A percentile compares a stretch with the other conserved stretches of the same genome.
Conservation (phyloP, 2,888 invertebrate species). For the Maniola hyperantus region DNA sequence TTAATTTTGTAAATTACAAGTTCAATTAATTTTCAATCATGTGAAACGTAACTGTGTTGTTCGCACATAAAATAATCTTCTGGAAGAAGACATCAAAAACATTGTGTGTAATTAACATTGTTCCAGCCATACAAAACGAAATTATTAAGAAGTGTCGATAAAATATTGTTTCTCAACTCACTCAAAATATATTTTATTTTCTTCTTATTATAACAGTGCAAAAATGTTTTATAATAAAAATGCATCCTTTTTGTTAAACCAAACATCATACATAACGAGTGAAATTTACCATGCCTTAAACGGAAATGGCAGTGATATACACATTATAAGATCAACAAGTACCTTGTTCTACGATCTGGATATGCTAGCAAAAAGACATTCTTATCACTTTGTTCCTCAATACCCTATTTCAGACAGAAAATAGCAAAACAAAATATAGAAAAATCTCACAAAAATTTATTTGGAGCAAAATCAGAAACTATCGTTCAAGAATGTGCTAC, state of each 20-base stretch:
- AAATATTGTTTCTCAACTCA: constrained; percentile 45
- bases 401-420: constrained; percentile 50
- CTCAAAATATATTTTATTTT: no score
- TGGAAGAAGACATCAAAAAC: neutral
- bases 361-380: constrained; percentile 63
- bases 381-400: constrained; percentile 58
- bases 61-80: neutral
- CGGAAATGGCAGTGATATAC: constrained; percentile 49
- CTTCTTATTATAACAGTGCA: neutral
- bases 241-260: constrained; percentile 16
- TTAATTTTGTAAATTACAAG: no score
- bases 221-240: constrained; percentile 5
- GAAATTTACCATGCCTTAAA: constrained; percentile 60
- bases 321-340: constrained; percentile 57
- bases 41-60: neutral
- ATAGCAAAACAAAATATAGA: constrained; percentile 46
- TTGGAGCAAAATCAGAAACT: constrained; percentile 50
- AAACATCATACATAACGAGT: constrained; percentile 52
- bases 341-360: constrained; percentile 73
- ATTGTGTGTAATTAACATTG: no score
- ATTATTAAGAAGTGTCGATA: constrained; percentile 58
- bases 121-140: constrained; percentile 40
- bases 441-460: constrained; percentile 42
- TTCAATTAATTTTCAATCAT: neutral
- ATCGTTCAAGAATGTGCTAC: constrained; percentile 66